Evolutionary conservation across 2,113 vertebrate species (phyloP).

Genomic region (Motacilla tschutschensis): DNA sequence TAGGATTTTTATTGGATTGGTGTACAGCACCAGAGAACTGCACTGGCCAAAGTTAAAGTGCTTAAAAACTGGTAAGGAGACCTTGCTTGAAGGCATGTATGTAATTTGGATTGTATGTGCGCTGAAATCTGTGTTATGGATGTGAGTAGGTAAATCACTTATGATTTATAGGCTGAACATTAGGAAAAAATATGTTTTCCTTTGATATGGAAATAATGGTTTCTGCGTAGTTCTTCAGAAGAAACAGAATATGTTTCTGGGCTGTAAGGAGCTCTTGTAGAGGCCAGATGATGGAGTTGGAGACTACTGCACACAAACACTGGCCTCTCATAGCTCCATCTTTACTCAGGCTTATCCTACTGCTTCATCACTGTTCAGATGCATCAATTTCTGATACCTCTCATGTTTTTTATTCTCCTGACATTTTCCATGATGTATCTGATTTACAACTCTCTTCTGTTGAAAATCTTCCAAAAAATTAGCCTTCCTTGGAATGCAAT

Average conservation of each 20-base stretch:
- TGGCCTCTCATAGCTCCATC: background rate
- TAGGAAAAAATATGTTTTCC: background rate
- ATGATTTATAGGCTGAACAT: background rate
- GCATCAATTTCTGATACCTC: background rate
- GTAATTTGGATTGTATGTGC: background rate
- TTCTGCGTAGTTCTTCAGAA: background rate
- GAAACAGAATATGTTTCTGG: background rate
- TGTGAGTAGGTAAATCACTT: background rate
- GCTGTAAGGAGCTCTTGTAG: background rate
- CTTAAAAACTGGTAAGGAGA: background rate
- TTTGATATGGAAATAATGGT: background rate
- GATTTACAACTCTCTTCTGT: background rate
- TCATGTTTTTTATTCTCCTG: background rate
- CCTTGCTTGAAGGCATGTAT: background rate
- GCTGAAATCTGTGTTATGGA: background rate
- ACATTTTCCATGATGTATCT: background rate
- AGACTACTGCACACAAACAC: background rate
- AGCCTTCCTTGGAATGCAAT: background rate
- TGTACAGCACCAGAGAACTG: fast-evolving
- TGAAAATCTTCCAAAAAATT: background rate
- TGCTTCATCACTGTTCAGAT: background rate
- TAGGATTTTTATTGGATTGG: background rate
- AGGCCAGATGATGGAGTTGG: background rate
- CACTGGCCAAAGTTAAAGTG: background rate
- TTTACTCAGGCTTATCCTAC: background rate